Evolutionary conservation across 2,888 invertebrate genomes (phyloP).

Genomic region (Dendrolimus houi): DNA sequence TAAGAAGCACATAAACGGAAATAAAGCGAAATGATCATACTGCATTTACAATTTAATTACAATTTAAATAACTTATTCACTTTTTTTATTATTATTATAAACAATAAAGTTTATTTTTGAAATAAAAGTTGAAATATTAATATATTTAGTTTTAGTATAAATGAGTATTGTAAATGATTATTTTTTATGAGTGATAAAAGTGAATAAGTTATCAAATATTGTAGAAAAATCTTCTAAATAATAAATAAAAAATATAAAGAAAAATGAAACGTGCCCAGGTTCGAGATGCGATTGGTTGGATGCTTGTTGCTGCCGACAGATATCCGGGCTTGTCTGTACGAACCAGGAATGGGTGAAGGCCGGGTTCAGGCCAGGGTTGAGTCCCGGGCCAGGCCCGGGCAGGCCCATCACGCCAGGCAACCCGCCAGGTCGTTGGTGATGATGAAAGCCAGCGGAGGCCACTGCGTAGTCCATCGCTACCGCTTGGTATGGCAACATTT

Average conservation of each 20-base stretch:
- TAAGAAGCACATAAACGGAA: conserved; percentile 29
- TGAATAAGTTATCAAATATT: conserved; percentile 26
- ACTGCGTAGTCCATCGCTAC: conserved; percentile 92
- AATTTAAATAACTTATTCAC: background rate
- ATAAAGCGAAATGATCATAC: conserved; percentile 9
- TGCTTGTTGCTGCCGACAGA: conserved; percentile 90
- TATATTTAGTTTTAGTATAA: conserved; percentile 1
- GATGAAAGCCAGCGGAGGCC: conserved; percentile 70
- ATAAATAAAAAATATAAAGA: conserved; percentile 68
- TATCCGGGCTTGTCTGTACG: conserved; percentile 91
- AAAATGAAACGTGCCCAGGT: conserved; percentile 91
- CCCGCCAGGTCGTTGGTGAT: conserved; percentile 70
- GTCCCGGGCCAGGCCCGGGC: conserved; percentile 65
- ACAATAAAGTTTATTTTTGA: too few species aligned
- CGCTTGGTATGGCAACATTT: conserved; percentile 91
- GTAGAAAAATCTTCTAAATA: conserved; percentile 31
- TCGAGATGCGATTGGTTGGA: conserved; percentile 87
- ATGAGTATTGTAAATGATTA: background rate
- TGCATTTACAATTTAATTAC: background rate
- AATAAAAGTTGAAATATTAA: too few species aligned
- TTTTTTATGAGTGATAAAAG: background rate
- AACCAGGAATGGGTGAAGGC: conserved; percentile 97
- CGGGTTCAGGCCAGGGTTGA: conserved; percentile 76
- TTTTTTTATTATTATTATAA: background rate
- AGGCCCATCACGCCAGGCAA: conserved; percentile 76